These are phyloP conservation scores for Chrysolophus pictus DNA, from an alignment of 2,797 vertebrate species.

Conservation along the genomic window DNA sequence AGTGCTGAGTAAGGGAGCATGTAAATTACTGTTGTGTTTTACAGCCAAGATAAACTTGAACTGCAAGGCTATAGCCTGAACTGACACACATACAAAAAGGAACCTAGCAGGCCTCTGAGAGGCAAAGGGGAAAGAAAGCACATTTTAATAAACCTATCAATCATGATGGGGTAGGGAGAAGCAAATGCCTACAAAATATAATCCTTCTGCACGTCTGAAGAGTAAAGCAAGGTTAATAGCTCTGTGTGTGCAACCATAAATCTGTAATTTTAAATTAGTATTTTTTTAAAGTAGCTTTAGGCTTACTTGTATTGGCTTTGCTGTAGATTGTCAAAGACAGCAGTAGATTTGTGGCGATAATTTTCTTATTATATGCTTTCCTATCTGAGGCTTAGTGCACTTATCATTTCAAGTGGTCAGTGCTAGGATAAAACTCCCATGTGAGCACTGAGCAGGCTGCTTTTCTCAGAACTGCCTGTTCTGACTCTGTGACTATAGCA, in stretches of 20 bases:
- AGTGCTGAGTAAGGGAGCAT: constrained; percentile 67
- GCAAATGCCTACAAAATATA: constrained; percentile 28
- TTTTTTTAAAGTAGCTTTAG: constrained; percentile 16
- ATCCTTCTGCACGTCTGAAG: constrained; percentile 24
- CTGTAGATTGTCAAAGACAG: constrained; percentile 38
- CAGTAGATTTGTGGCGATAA: constrained; percentile 41
- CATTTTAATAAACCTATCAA: constrained; percentile 22
- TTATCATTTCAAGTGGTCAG: neutral
- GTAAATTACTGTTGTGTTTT: constrained; percentile 82
- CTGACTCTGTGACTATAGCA: neutral
- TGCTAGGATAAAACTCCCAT: neutral
- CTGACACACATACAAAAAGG: constrained; percentile 54
- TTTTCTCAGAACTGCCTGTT: neutral
- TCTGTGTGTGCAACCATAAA: neutral
- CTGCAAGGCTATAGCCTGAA: constrained; percentile 76
- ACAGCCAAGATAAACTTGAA: constrained; percentile 81
- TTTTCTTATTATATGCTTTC: constrained; percentile 59
- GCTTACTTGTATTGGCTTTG: constrained; percentile 22
- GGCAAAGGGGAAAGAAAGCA: constrained; percentile 47
- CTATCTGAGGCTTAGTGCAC: constrained; percentile 44
- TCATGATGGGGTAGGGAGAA: neutral
- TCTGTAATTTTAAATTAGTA: neutral
- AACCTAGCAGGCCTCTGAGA: constrained; percentile 45
- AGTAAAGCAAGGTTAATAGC: constrained; percentile 57
- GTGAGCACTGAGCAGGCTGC: neutral